Percentiles rank a stretch among this genome's conserved stretches.
phyloP scores from a whole-genome alignment of 1,140 invertebrate species.

The Lineus longissimus region DNA sequence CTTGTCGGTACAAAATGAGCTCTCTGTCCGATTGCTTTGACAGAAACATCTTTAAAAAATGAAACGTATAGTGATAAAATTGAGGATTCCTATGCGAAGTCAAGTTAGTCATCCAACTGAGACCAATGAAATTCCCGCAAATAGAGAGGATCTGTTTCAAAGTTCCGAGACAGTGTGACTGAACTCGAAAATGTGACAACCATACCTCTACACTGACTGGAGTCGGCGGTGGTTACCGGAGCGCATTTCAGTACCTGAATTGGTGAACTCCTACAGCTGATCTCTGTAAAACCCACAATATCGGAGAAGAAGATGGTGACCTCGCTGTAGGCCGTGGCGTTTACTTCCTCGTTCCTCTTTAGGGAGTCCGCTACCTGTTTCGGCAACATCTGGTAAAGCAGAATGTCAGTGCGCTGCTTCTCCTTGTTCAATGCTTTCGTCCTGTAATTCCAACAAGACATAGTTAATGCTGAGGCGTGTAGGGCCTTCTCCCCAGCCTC shows the following conservation, averaged over 20 bases:
- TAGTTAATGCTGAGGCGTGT: neutral
- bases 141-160: too few species aligned
- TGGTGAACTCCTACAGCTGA: constrained; percentile 81
- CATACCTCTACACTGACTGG: too few species aligned
- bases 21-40: too few species aligned
- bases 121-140: too few species aligned
- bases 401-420: constrained; percentile 29
- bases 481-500: neutral
- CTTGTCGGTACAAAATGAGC: too few species aligned
- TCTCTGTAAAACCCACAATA: constrained; percentile 75
- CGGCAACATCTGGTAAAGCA: constrained; percentile 38
- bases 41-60: too few species aligned
- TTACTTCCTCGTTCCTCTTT: constrained; percentile 22
- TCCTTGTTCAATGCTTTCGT: constrained; percentile 33
- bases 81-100: too few species aligned
- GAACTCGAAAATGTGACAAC: too few species aligned
- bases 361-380: constrained; percentile 28
- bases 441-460: neutral
- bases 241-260: constrained; percentile 29
- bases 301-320: constrained; percentile 78
- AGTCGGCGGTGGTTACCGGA: too few species aligned
- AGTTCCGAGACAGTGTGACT: too few species aligned
- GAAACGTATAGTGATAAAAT: too few species aligned
- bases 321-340: constrained; percentile 30
- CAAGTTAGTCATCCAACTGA: too few species aligned